phyloP scores from a whole-genome alignment of 2,888 invertebrate species.

The Rhagophthalmus giganteus region DNA sequence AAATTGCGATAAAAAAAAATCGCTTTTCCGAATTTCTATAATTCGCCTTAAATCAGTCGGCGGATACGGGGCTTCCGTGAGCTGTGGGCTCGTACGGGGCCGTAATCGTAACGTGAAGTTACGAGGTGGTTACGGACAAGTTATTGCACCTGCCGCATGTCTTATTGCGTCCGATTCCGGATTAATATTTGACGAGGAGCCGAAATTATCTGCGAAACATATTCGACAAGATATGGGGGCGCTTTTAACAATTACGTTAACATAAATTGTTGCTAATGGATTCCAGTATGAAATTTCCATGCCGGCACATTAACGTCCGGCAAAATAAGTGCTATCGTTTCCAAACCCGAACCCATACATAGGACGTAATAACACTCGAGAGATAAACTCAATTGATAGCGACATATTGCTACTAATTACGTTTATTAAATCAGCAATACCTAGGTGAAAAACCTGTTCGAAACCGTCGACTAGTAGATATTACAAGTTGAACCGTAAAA shows the following conservation, averaged over 20 bases:
- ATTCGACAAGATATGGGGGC: conserved; percentile 1
- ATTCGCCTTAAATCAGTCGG: conserved; percentile 23
- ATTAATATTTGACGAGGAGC: conserved; percentile 30
- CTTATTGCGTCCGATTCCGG: conserved; percentile 41
- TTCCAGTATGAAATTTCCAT: too few species aligned
- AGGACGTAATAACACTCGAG: background rate
- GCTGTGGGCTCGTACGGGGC: conserved; percentile 23
- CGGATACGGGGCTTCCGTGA: conserved; percentile 16
- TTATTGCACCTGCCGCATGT: conserved; percentile 49
- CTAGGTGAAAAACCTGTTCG: conserved; percentile 14
- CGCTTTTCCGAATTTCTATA: conserved; percentile 18
- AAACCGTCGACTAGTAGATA: too few species aligned
- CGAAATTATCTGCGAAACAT: conserved; percentile 14
- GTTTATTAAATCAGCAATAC: conserved; percentile 17
- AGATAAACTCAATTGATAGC: conserved; percentile 16
- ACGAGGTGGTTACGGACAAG: conserved; percentile 53
- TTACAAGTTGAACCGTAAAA: background rate
- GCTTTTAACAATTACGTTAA: conserved; percentile 1
- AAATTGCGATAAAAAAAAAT: background rate
- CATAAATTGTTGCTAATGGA: too few species aligned
- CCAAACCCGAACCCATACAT: conserved; percentile 4
- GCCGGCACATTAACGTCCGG: too few species aligned
- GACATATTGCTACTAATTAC: conserved; percentile 19
- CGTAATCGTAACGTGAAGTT: conserved; percentile 48
- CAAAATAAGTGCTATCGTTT: too few species aligned